Base-by-base conservation (phyloP, 2,888 invertebrate species). In the Mimas tiliae region DNA sequence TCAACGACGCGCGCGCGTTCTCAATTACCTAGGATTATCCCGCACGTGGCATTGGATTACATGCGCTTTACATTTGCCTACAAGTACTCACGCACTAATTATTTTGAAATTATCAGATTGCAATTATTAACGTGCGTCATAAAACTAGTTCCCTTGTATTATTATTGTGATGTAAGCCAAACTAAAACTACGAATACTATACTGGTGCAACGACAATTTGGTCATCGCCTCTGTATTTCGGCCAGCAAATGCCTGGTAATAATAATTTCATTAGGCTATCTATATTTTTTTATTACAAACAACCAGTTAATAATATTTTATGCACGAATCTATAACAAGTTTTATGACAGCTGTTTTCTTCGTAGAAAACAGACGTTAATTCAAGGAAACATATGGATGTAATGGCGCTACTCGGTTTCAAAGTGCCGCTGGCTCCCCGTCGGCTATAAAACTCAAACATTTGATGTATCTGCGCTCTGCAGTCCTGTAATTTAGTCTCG, bases 361-460 rank as follows among this genome's bases (percentile, higher is more conserved):
- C 91, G 87, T 83, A 86, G 93, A 93, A 93, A 92, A 90, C 93
- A 93, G 91, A 92, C 91, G 86, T 90, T 84, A 88, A 85, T 93
- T 92, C 93, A 85, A 91, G 93, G 93, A 93, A 93, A 86, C 93
- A 93, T 90, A 88, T 93, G 93, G 88, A 83, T 81, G 85, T 84
- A 87, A 90, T 89, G 91, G 89, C 88, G 88, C 91, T 93, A 81
- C 87, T 88, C 87, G 79, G 79, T 86, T 86, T 91, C 90, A 93
- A 92, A 93, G 91, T 87, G 90, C 93, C 92, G 91, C 89, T 75
- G 85, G 76, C 83, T 74, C 80, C 77, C 77, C 76, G 73, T 69
- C 73, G 77, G 76, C 74, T 76, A 86, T 93, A 88, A 92, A 92
- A 87, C 83, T 78, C 72, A 67, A 79, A 76, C 86, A 90, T 91